A percentile compares a stretch with the other conserved stretches of the same genome.
These are phyloP conservation scores for Cetonia aurata DNA, from an alignment of 2,888 invertebrate species.

Conservation along the genomic window DNA sequence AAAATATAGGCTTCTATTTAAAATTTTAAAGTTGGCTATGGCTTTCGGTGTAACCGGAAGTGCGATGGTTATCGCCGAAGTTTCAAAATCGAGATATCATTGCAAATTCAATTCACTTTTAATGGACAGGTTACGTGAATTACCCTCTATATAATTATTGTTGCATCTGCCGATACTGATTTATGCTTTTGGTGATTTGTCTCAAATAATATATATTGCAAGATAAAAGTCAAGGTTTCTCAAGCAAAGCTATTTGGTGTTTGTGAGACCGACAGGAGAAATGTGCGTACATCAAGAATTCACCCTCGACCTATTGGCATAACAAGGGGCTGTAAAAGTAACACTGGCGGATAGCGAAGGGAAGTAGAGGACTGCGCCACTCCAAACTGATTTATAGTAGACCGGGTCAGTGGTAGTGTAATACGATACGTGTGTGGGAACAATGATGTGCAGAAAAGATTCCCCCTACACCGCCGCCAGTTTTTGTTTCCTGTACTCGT, in stretches of 20 bases:
- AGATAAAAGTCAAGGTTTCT: neutral
- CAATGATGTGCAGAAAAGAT: slow-evolving; percentile 53
- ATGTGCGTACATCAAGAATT: slow-evolving; percentile 25
- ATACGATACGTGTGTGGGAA: slow-evolving; percentile 60
- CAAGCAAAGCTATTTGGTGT: neutral
- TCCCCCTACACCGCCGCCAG: slow-evolving; percentile 5
- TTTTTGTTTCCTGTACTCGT: slow-evolving; percentile 30
- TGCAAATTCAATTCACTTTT: too few relatives aligned
- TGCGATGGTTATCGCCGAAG: too few relatives aligned
- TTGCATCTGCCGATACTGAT: too few relatives aligned
- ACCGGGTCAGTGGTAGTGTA: slow-evolving; percentile 62
- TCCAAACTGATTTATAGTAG: slow-evolving; percentile 59
- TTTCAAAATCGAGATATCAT: too few relatives aligned
- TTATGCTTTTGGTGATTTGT: too few relatives aligned
- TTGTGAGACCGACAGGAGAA: slow-evolving; percentile 20
- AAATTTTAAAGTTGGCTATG: too few relatives aligned
- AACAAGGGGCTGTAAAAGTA: slow-evolving; percentile 41
- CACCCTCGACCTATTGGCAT: slow-evolving; percentile 41
- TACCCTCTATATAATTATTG: too few relatives aligned
- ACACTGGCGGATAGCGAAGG: slow-evolving; percentile 30
- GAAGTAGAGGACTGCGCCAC: slow-evolving; percentile 36
- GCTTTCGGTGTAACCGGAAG: too few relatives aligned
- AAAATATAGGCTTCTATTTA: too few relatives aligned
- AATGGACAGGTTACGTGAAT: too few relatives aligned
- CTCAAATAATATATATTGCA: too few relatives aligned